Base-by-base conservation (phyloP, 2,888 invertebrate species). In the Hipparchia sbordonii region DNA sequence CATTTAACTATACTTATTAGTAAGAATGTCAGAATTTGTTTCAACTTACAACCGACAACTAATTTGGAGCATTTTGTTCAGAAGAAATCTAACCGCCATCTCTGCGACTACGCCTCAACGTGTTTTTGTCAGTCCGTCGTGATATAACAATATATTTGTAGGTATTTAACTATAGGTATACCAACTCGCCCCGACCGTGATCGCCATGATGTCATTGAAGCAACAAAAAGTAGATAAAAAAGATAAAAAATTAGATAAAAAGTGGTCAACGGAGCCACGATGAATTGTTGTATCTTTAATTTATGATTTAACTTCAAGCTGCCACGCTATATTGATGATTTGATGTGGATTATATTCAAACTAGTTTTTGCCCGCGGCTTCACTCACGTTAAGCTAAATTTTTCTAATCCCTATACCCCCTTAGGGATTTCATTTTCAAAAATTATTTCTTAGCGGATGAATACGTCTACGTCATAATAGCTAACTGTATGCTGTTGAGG, bases 191-290 rank as follows among this genome's bases (percentile, higher is more conserved):
- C 48, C 61, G 61, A 8, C 56, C 70, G 69, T 62, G 56, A 56
- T 56, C 33, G 71, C 72, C 73, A 56, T 80, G 79, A 80, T 79
- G 80, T 81, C 82, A 82, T 79, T 74, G 67, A 74, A 72, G 71
- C 63, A 12, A 66, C 70, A 72, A 77, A 77, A 80, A 79, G 72
- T 57, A 23, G 48, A 67, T 67, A 71, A 74, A 75, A 72, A 72
- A 70, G 65, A 12, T 63, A 61, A 56, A 57, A 67, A 67, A 13
- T 57, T 3, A 46, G 46, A 67, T 52, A 69, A 69, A 69, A 69
- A 69, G 52, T 61, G 67, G 65, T 54, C 66, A 54, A 67, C 57
- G 46, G 72, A 56, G 70, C 73, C 73, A 71, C 70, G 72, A 75
- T 77, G 75, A 75, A 73, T 77, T 72, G 70, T 77, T 77, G 76